Percentiles rank a stretch among this genome's conserved stretches.
These are phyloP conservation scores for Parazoanthus atlanticus DNA, from an alignment of 92 coral and sea anemone species.

Conservation along the genomic window DNA sequence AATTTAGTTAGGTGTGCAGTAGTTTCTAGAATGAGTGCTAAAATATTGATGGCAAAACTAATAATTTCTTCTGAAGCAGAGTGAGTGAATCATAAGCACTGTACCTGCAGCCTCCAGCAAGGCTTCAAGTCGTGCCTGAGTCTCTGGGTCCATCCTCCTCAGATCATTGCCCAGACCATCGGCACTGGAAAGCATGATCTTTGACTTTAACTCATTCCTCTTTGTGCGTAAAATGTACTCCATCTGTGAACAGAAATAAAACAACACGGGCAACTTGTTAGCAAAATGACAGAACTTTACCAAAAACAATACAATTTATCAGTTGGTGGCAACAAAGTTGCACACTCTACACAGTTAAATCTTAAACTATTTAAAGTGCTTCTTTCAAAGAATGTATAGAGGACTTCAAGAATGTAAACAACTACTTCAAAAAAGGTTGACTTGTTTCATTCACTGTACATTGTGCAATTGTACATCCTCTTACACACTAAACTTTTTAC, in stretches of 20 bases:
- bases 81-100: constrained; percentile 44
- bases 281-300: neutral
- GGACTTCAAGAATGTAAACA: no score
- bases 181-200: constrained; percentile 89
- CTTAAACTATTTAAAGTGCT: no score
- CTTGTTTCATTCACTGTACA: no score
- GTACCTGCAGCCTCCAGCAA: constrained; percentile 98
- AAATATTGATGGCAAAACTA: neutral
- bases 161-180: constrained; percentile 85
- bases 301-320: no score
- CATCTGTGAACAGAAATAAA: constrained; percentile 66
- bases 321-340: no score
- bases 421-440: no score
- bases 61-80: neutral
- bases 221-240: constrained; percentile 93
- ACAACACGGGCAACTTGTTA: neutral
- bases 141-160: constrained; percentile 98
- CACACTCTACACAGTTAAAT: no score
- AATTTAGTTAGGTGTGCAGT: no score
- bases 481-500: no score
- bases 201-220: constrained; percentile 91
- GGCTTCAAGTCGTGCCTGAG: constrained; percentile 96
- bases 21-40: no score
- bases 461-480: no score
- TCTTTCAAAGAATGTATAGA: no score